phyloP scores from a whole-genome alignment of 64 coral and sea anemone species.

The Porites australiensis region DNA sequence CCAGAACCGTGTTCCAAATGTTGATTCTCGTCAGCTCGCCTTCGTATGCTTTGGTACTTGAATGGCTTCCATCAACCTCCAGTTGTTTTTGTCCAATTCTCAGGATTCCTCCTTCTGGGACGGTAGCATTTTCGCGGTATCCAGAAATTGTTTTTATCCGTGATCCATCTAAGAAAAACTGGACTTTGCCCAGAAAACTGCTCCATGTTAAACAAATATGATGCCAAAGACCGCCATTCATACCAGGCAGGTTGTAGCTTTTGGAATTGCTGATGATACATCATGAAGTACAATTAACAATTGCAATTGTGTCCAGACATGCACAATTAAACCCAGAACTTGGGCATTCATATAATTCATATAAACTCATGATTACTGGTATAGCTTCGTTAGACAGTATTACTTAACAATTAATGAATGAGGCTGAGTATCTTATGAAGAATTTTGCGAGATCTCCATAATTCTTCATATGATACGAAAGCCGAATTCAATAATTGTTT shows the following conservation, averaged over 20 bases:
- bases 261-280: not conserved
- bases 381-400: too few species aligned
- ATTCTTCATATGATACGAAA: too few species aligned
- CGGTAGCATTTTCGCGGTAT: not conserved
- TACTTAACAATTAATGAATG: too few species aligned
- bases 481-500: too few species aligned
- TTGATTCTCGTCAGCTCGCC: not conserved
- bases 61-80: not conserved
- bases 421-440: too few species aligned
- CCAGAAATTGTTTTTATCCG: not conserved
- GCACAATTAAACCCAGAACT: too few species aligned
- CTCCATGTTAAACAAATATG: not conserved
- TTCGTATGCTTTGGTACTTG: not conserved
- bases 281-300: not conserved
- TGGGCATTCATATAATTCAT: too few species aligned
- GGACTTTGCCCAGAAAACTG: not conserved
- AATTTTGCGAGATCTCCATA: too few species aligned
- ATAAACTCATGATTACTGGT: too few species aligned
- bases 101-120: not conserved
- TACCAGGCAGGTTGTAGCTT: too few species aligned
- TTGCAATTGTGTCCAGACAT: too few species aligned
- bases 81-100: not conserved
- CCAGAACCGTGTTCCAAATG: not conserved
- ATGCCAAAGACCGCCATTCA: not conserved
- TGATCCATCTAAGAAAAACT: not conserved